phyloP scores from a whole-genome alignment of 2,797 vertebrate genomes.

The Aeoliscus strigatus region DNA sequence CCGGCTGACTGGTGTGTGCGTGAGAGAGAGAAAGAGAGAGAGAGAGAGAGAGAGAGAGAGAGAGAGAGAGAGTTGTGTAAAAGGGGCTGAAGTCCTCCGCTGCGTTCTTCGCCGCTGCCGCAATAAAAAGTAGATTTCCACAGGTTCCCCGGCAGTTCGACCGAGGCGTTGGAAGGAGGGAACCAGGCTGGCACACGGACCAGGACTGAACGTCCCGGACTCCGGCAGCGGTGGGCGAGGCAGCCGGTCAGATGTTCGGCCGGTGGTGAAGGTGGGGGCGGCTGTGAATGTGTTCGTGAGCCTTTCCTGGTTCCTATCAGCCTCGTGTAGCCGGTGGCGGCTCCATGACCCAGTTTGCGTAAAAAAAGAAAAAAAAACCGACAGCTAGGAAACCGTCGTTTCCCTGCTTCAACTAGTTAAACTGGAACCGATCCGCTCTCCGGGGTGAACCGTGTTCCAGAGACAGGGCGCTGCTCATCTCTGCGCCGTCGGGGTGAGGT shows the following conservation, averaged over 20 bases:
- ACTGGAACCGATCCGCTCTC: conserved; percentile 2
- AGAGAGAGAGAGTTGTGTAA: conserved; percentile 55
- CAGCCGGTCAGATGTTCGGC: conserved; percentile 34
- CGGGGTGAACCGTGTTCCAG: too few relatives aligned
- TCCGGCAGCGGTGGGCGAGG: conserved; percentile 49
- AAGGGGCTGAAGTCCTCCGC: conserved; percentile 64
- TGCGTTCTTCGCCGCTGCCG: conserved; percentile 26
- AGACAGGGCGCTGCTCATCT: conserved; percentile 4
- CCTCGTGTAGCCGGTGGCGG: conserved; percentile 32
- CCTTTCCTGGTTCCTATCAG: conserved; percentile 37
- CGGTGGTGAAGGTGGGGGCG: conserved; percentile 65
- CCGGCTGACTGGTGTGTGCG: conserved; percentile 63
- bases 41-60: conserved; percentile 23
- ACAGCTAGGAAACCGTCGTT: conserved; percentile 19
- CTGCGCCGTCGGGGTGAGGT: conserved; percentile 18
- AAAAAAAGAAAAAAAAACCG: too few relatives aligned
- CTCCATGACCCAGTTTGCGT: conserved; percentile 62
- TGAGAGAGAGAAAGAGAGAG: conserved; percentile 11
- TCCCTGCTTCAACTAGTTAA: conserved; percentile 17
- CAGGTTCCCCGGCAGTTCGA: too few relatives aligned
- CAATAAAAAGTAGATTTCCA: conserved; percentile 22
- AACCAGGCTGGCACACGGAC: conserved; percentile 4
- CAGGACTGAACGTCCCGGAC: conserved; percentile 44
- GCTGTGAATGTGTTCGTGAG: conserved; percentile 9
- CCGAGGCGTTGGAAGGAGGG: conserved; percentile 11